Evolutionary conservation across 1,140 invertebrate species (phyloP).

Genomic region (Caenorhabditis briggsae): DNA sequence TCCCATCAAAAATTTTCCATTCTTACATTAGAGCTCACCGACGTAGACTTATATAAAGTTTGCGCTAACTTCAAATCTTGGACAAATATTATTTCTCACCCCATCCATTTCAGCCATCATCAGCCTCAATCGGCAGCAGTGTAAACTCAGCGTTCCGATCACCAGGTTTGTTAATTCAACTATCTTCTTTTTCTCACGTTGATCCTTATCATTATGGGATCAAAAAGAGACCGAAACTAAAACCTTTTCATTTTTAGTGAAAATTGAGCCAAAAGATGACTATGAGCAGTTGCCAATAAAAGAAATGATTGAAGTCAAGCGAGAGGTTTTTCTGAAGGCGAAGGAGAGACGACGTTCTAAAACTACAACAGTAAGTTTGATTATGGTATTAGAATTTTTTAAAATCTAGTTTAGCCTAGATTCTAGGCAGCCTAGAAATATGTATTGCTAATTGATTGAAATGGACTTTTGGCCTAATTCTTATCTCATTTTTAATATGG

Average conservation of each 20-base stretch:
- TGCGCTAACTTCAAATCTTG: conserved; percentile 17
- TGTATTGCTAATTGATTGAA: too few relatives aligned
- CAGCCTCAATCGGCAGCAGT: conserved; percentile 20
- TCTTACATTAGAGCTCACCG: too few relatives aligned
- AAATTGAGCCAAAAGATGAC: conserved; percentile 34
- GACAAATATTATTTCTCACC: conserved; percentile 22
- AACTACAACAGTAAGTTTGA: background rate
- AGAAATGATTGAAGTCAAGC: background rate
- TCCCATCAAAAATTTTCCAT: too few relatives aligned
- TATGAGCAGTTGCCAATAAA: conserved; percentile 1
- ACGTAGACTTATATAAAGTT: background rate
- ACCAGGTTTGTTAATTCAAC: conserved; percentile 51
- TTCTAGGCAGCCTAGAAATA: too few relatives aligned
- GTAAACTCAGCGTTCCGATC: conserved; percentile 51
- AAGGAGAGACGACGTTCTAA: conserved; percentile 50
- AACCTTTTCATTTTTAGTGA: conserved; percentile 23
- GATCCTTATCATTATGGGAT: background rate
- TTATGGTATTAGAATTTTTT: background rate
- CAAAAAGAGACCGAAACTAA: conserved; percentile 3
- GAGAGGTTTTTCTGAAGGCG: conserved; percentile 4
- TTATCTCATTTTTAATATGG: too few relatives aligned
- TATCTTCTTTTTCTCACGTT: background rate
- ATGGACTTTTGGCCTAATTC: too few relatives aligned
- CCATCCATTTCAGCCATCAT: conserved; percentile 13
- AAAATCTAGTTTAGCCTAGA: background rate